Base-by-base conservation (phyloP, 2,797 vertebrate species). In the Rhodeus uyekii region DNA sequence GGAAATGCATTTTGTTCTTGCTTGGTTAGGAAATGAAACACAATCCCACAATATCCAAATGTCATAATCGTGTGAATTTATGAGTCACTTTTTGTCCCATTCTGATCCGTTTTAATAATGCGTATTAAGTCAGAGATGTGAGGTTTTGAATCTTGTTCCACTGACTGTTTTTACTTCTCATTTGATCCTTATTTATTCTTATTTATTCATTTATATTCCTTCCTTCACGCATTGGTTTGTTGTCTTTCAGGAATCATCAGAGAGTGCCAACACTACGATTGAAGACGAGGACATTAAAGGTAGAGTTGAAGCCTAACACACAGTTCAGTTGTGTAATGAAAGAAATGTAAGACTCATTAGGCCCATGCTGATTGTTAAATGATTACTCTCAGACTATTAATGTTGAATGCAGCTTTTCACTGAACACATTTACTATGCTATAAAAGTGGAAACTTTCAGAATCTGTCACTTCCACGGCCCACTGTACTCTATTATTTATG, bases 241-340 rank as follows among this genome's bases (percentile, higher is more conserved):
- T 91, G 87, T 90, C 64, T 88, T 86, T 50, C 93, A 99, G 98
- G 98, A 99, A 87, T 99, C 98, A 80, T 98, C 96, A 0, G 98
- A 99, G 92, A 99, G 98, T 55, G 93, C 96, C 87, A 99, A 98
- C 91, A 99, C 98, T 2, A 99, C 98, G 83, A 98, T 99, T 14
- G 98, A 99, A 86, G 98, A 99, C 29, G 98, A 99, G 90, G 98
- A 99, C 58, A 95, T 99, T 83, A 98, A 98, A 99, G 97, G 98
- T 99, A 97, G 8, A 90, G 81, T 16, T 32, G 19, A 64, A 64
- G n/a, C 3, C 8, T 19, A 22, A 24, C 48, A 8, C 22, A 39
- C 5, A 24, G 6, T 38, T 36, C 8, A 61, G 22, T 42, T 27
- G 10, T 38, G 24, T 55, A 50, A 22, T 18, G 3, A n/a, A n/a